Evolutionary conservation across 2,888 invertebrate species (phyloP), one percentile per base, ranked within the genome.

Genomic region (Drosophila incognita): DNA sequence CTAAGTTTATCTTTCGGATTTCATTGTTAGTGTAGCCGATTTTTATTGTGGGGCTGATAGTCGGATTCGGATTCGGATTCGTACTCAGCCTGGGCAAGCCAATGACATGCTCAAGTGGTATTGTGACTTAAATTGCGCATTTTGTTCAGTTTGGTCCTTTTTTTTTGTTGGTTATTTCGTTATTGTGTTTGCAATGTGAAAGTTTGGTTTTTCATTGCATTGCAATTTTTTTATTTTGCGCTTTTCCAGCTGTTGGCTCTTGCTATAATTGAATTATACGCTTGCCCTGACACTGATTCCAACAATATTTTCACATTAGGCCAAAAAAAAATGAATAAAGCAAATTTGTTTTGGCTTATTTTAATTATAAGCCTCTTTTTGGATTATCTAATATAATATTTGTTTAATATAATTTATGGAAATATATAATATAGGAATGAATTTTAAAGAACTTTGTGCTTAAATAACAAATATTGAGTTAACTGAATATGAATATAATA

Each of bases 181-280:
- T 60, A 53, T 64, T 69, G 56, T 65, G 64, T 56, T 73, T 69
- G 71, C 66, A 56, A 54, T 58, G 61, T 38, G 11, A 46, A 35
- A 46, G 38, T 31, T 72, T 56, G 46, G 24, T 42, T 64, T 52
- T 31, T 27, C 46, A 27, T 49, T 59, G 66, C 54, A 68, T 53
- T 81, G 75, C 80, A 81, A 40, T 76, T 71, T 69, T 74, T 72
- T 70, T 68, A 67, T 73, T 79, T 74, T 52, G 67, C 74, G 52
- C 69, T 74, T 72, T 74, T 72, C 27, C 66, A 60, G 63, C 66
- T 58, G 66, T 74, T 62, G 33, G 57, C 64, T 36, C 48, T 58
- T 63, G 60, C 67, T 61, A 46, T 78, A 84, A 84, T 86, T 82
- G 81, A 81, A 83, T 84, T 82, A 79, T 76, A 73, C 77, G 79